Evolutionary conservation across 2,113 vertebrate genomes (phyloP).

Genomic region (Ailuropoda melanoleuca): DNA sequence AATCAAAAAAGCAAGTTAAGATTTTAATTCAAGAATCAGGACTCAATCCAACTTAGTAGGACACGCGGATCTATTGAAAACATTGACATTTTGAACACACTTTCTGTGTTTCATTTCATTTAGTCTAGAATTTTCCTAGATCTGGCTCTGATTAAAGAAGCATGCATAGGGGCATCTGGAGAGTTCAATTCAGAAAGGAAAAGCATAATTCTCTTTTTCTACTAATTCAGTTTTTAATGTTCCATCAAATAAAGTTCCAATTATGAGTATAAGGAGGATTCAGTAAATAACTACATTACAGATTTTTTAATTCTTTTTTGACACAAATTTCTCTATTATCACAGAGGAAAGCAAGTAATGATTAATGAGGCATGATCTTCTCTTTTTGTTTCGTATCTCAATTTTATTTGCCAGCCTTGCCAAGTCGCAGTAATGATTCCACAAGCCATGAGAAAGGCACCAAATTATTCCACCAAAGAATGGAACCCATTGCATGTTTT

Average conservation of each 20-base stretch:
- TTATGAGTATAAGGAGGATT: constrained; percentile 44
- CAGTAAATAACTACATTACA: not conserved
- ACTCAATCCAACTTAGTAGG: not conserved
- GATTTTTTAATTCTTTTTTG: not conserved
- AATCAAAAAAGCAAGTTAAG: not conserved
- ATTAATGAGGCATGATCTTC: not conserved
- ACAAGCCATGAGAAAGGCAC: not conserved
- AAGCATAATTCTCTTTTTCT: constrained; percentile 50
- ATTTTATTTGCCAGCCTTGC: not conserved
- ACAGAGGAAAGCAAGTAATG: not conserved
- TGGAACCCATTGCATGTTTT: not conserved
- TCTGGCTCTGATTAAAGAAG: constrained; percentile 48
- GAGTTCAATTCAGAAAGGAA: constrained; percentile 26
- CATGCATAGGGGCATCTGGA: constrained; percentile 38
- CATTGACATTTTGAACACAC: constrained; percentile 45
- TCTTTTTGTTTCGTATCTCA: not conserved
- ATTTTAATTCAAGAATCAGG: constrained; percentile 48
- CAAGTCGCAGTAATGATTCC: not conserved
- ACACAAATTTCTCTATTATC: not conserved
- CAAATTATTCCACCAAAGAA: constrained; percentile 5
- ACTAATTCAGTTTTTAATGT: constrained; percentile 22
- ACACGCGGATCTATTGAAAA: constrained; percentile 47
- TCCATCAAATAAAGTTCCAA: constrained; percentile 31
- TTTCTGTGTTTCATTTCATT: constrained; percentile 49
- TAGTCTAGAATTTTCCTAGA: constrained; percentile 54